Base-by-base conservation (phyloP, 35 echinoderm and acorn worm species). In the Apostichopus californicus region DNA sequence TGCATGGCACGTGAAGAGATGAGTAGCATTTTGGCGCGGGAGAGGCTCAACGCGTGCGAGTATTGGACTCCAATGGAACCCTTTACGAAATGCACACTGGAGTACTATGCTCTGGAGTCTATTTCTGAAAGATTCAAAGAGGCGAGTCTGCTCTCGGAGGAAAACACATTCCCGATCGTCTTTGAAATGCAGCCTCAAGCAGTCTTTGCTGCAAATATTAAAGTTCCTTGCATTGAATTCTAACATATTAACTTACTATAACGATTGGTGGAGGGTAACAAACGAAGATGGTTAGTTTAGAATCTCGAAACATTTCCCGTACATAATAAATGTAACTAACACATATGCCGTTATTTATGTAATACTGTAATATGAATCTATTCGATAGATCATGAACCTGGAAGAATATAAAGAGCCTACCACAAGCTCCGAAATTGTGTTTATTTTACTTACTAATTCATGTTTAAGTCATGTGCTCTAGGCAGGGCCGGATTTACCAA, bases 61-160 rank as follows among this genome's bases (percentile, higher is more conserved):
- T 78, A 78, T 21, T 78, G 77, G 77, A 21, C 4, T 1, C 77
- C 77, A 11, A 78, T n/a, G 18, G 77, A 15, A 78, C 77, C 77
- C 11, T 78, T 23, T 21, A 78, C 11, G 11, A 78, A 78, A 21
- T 78, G 77, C 20, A 78, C 11, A 23, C 77, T 78, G 20, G 20
- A 78, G 77, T 23, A 11, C 20, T 78, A 17, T 78, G 14, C 77
- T 21, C 77, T 78, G 11, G 77, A 78, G 20, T 11, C 2, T 21
- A 78, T 78, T 78, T 17, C 77, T 78, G 77, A 78, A 78, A 21
- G 77, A 17, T 78, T 78, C 77, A 11, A 78, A 78, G 20, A 78
- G 1, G 20, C 11, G 22, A 78, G 77, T 78, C 1, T 78, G 77
- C 77, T 78, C 11, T 78, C 11, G 11, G 77, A 21, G 15, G 77